Base-by-base conservation (phyloP, 2,888 invertebrate species). In the Netelia fuscicornis region DNA sequence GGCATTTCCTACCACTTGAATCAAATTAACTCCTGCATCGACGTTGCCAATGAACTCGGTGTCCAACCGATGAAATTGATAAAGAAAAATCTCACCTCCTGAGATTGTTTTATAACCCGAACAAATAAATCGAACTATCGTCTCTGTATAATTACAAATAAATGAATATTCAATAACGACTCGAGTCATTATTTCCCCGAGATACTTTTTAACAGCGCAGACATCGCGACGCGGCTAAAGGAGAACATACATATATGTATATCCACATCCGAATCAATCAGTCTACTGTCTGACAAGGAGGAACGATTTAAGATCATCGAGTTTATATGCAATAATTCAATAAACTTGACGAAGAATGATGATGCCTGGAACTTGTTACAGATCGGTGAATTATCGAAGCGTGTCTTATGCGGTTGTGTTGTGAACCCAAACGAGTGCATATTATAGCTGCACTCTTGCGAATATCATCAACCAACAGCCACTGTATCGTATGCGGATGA, bases 1-100 rank as follows among this genome's bases (percentile, higher is more conserved):
- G 97, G 97, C 0, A 96, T 98, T 48, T 94, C 95, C 0, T 98
- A 98, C 91, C 96, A 97, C 84, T 94, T 95, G 83, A 97, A 97
- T 91, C 98, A 98, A 93, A 95, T 98, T 0, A 95, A 95, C 20
- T 95, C 96, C 60, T 96, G 97, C 86, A 94, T 94, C 42, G 94
- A 94, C 0, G 93, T 97, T 9, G 96, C 97, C 0, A 91, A 95
- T 71, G 94, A 93, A 78, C 94, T 97, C 0, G 95, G 95, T 5
- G 95, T 97, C 0, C 92, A 93, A 44, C 94, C 95, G 0, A 90
- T 94, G 90, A 91, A 90, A 84, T 82, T 91, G 3, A 30, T 89
- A 25, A 30, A 85, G 11, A 88, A 87, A 75, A 71, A 25, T 58
- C 23, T 56, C 42, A 42, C 42, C 8, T 71, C 79, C 20, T 52